A percentile compares a stretch with the other conserved stretches of the same genome.
These are phyloP conservation scores for Corydoras sp. DNA, from an alignment of 2,113 vertebrate species.

Conservation along the genomic window DNA sequence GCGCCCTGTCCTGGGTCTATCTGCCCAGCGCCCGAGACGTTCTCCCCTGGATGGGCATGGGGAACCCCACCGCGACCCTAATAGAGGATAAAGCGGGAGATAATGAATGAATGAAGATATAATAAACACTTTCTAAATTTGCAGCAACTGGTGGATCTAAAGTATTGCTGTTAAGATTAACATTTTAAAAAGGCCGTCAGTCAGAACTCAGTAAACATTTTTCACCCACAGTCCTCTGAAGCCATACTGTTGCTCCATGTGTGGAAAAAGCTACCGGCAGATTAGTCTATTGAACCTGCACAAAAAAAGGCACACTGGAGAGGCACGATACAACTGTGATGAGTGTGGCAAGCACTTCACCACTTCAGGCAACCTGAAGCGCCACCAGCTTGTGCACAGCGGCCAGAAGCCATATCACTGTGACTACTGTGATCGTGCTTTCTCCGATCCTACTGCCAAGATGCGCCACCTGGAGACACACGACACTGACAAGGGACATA, in stretches of 20 bases:
- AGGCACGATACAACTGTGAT: constrained; percentile 87
- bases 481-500: constrained; percentile 91
- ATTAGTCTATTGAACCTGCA: constrained; percentile 96
- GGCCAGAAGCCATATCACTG: constrained; percentile 95
- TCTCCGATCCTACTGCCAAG: constrained; percentile 96
- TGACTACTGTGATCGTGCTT: constrained; percentile 87
- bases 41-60: too few species aligned
- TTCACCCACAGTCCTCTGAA: constrained; percentile 77
- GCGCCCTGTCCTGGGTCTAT: too few species aligned
- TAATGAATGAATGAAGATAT: too few species aligned
- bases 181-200: too few species aligned
- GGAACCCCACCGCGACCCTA: too few species aligned
- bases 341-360: constrained; percentile 94
- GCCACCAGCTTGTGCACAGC: constrained; percentile 95
- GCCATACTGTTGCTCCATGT: constrained; percentile 86
- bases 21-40: too few species aligned
- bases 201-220: neutral
- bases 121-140: too few species aligned
- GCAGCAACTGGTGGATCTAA: too few species aligned
- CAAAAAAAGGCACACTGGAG: constrained; percentile 93
- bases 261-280: constrained; percentile 94
- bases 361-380: constrained; percentile 92
- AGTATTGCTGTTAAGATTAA: too few species aligned
- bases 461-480: constrained; percentile 96
- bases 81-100: too few species aligned